Evolutionary conservation across 2,113 vertebrate genomes (phyloP).

Genomic region (Acanthochromis polyacanthus): DNA sequence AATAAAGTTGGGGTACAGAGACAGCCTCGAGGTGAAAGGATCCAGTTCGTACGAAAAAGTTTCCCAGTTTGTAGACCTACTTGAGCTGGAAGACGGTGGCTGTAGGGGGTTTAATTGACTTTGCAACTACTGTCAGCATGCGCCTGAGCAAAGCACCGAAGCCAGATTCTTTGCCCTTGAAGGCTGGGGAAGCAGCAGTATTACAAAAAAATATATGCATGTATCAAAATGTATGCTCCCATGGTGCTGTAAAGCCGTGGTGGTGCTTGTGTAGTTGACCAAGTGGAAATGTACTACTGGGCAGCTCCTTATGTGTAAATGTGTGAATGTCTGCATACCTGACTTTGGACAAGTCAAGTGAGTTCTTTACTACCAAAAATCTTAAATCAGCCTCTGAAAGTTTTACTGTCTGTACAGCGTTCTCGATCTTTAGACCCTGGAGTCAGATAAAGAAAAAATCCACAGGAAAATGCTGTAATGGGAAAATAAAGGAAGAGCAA

Average conservation of each 20-base stretch:
- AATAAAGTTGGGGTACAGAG: constrained; percentile 11
- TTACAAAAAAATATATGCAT: constrained; percentile 40
- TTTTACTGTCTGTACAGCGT: not conserved
- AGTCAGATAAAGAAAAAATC: constrained; percentile 7
- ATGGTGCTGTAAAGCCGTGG: not conserved
- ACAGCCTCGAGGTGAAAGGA: constrained; percentile 26
- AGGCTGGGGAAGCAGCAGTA: constrained; percentile 1
- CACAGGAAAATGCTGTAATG: not conserved
- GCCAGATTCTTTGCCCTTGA: constrained; percentile 6
- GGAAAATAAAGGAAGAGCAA: no score
- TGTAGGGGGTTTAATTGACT: constrained; percentile 27
- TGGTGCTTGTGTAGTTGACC: constrained; percentile 16
- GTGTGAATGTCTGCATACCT: constrained; percentile 11
- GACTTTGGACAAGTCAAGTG: not conserved
- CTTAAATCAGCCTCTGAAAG: constrained; percentile 1
- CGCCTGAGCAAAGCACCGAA: not conserved
- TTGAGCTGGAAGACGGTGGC: constrained; percentile 24
- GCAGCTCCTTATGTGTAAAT: constrained; percentile 19
- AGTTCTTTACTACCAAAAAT: not conserved
- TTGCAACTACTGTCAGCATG: constrained; percentile 39
- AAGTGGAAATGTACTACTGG: not conserved
- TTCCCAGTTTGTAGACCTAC: constrained; percentile 43
- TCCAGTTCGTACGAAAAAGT: constrained; percentile 22
- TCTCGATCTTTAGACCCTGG: not conserved
- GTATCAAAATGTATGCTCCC: not conserved